A percentile compares a stretch with the other conserved stretches of the same genome.
Evolutionary conservation across 2,888 invertebrate species (phyloP).

Genomic region (Drosophila koepferae): DNA sequence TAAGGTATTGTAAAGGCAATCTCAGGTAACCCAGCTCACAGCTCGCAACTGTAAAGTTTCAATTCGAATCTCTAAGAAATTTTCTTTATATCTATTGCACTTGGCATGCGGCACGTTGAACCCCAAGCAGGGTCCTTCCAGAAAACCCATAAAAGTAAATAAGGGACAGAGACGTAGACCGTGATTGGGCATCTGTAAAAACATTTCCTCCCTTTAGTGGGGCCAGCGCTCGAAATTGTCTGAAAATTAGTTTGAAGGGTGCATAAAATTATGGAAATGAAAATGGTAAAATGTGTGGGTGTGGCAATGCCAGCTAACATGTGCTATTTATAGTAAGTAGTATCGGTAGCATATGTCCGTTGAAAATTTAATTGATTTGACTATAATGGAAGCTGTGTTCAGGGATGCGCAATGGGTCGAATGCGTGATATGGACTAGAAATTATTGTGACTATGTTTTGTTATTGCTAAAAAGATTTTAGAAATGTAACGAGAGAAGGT

Average conservation of each 20-base stretch:
- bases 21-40: neutral
- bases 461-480: neutral
- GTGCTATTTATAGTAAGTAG: slow-evolving; percentile 39
- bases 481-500: neutral
- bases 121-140: neutral
- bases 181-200: slow-evolving; percentile 35
- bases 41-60: neutral
- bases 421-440: slow-evolving; percentile 10
- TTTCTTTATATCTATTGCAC: neutral
- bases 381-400: slow-evolving; percentile 7
- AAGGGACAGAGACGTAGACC: slow-evolving; percentile 1
- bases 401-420: slow-evolving; percentile 4
- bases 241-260: slow-evolving; percentile 69
- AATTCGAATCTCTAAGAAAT: neutral
- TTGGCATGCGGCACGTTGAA: neutral
- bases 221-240: slow-evolving; percentile 31
- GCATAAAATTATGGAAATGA: slow-evolving; percentile 73
- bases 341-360: slow-evolving; percentile 52
- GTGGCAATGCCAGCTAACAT: slow-evolving; percentile 17
- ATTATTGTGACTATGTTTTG: neutral
- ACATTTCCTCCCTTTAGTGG: slow-evolving; percentile 15
- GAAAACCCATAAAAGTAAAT: slow-evolving; percentile 2
- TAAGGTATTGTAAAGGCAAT: neutral
- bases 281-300: slow-evolving; percentile 25
- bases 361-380: slow-evolving; percentile 66